phyloP scores from a whole-genome alignment of 2,113 vertebrate genomes.

The Origma solitaria region DNA sequence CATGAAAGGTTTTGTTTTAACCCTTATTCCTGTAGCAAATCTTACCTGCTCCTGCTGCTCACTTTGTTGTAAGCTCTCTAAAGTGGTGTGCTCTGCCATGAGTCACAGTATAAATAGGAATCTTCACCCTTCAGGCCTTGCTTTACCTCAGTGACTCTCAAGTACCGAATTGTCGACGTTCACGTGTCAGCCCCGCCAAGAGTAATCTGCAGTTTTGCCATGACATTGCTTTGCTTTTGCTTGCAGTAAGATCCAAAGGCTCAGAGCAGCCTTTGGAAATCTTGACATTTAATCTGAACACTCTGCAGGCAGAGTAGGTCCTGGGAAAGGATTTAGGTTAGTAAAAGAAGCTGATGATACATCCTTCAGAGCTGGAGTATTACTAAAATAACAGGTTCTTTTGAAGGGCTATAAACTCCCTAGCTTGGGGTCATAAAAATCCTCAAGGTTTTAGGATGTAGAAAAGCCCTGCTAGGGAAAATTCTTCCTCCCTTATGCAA shows the following conservation, averaged over 20 bases:
- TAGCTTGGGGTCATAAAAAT: neutral
- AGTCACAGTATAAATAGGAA: neutral
- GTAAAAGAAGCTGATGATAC: neutral
- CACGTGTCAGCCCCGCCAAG: neutral
- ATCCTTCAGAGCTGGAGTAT: neutral
- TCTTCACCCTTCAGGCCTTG: neutral
- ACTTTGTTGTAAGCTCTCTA: neutral
- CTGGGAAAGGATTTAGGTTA: neutral
- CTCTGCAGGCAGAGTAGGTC: neutral
- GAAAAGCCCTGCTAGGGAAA: neutral
- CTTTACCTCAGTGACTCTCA: neutral
- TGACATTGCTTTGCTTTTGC: neutral
- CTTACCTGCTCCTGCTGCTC: neutral
- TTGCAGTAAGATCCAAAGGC: neutral
- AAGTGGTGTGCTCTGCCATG: neutral
- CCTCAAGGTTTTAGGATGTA: neutral
- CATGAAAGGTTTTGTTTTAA: neutral
- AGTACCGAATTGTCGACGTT: rapidly evolving
- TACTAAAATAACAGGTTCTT: neutral
- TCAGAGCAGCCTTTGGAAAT: neutral
- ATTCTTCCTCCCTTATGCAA: neutral
- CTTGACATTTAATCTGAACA: neutral
- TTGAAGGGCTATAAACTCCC: neutral
- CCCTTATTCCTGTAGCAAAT: rapidly evolving
- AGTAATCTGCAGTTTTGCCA: neutral